Evolutionary conservation across 2,113 vertebrate species (phyloP).

Genomic region (Mugil cephalus): DNA sequence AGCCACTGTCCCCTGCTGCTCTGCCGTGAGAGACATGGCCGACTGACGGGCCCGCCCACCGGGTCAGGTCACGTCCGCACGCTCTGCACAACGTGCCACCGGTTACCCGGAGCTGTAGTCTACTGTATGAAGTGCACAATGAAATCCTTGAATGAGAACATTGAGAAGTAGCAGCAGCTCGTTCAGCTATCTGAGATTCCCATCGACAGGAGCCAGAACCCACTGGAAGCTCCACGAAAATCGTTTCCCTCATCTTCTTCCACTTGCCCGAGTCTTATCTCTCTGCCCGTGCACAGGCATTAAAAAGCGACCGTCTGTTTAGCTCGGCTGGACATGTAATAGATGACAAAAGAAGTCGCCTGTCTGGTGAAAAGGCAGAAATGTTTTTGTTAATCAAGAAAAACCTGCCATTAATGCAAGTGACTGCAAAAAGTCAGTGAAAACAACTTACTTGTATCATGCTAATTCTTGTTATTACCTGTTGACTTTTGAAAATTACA

Average conservation of each 20-base stretch:
- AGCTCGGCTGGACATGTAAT: neutral
- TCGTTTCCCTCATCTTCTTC: neutral
- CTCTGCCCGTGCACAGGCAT: slow-evolving; percentile 1
- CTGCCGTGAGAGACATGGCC: too few species aligned
- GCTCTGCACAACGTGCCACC: too few species aligned
- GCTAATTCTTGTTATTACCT: neutral
- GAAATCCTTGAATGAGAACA: too few species aligned
- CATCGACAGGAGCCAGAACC: neutral
- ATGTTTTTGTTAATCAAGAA: neutral
- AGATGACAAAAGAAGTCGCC: neutral
- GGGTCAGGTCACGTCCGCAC: too few species aligned
- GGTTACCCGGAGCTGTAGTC: too few species aligned
- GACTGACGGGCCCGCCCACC: too few species aligned
- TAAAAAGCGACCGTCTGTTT: neutral
- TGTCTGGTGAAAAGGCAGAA: neutral
- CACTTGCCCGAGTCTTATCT: neutral
- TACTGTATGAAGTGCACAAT: too few species aligned
- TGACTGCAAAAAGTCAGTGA: too few species aligned
- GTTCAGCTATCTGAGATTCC: neutral
- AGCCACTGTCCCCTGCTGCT: too few species aligned
- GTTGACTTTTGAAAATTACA: neutral
- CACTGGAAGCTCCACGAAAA: neutral
- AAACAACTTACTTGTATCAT: neutral
- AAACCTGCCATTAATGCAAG: neutral
- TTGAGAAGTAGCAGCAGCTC: too few species aligned